Conservation (phyloP, 2,113 vertebrate species). For the Dendrocopos noguchii region DNA sequence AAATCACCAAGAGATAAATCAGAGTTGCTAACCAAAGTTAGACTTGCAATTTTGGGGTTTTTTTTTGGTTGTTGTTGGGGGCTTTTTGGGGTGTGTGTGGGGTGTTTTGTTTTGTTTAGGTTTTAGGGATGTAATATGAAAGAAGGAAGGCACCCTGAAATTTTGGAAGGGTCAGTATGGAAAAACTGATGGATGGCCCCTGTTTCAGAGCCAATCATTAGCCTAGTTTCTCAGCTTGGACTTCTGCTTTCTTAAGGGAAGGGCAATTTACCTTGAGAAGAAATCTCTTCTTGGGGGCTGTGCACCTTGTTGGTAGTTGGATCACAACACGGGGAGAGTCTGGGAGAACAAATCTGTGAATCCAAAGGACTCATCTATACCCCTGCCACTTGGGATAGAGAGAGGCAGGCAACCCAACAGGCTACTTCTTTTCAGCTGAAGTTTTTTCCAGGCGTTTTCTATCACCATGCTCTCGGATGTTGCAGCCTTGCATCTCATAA, state of each 20-base stretch:
- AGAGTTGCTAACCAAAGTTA: not conserved
- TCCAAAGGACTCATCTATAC: not conserved
- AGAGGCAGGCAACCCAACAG: not conserved
- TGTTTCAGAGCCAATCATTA: not conserved
- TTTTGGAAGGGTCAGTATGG: not conserved
- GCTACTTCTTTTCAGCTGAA: not conserved
- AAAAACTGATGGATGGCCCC: not conserved
- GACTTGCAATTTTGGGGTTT: not conserved
- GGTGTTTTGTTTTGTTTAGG: too few relatives aligned
- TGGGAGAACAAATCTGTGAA: not conserved
- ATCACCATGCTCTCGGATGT: not conserved
- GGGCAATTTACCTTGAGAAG: not conserved
- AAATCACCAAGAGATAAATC: not conserved
- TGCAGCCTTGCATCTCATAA: not conserved
- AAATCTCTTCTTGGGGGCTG: not conserved
- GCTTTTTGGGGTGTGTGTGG: not conserved
- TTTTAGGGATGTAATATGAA: not conserved
- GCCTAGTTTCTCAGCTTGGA: not conserved
- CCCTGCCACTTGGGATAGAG: not conserved
- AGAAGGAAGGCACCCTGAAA: not conserved
- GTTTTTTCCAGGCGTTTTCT: not conserved
- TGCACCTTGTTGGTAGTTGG: not conserved
- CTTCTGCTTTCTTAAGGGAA: not conserved
- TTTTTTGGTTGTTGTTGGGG: not conserved
- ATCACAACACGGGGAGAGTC: not conserved